Evolutionary conservation across 2,797 vertebrate genomes (phyloP).

Genomic region (Poliocrania exsul): DNA sequence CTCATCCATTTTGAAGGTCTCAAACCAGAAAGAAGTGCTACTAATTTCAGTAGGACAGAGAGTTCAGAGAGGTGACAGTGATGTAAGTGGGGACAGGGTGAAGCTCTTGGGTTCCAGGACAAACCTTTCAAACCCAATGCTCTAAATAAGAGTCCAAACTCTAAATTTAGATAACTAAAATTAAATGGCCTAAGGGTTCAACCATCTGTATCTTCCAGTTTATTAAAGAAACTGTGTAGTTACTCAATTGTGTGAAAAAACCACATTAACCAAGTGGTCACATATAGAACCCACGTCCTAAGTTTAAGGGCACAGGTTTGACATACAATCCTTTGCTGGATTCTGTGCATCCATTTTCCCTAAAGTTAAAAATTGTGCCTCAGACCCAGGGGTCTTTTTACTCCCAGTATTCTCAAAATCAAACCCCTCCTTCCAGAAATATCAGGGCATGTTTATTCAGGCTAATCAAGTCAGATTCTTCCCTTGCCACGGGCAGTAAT

Average conservation of each 20-base stretch:
- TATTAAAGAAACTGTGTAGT: neutral
- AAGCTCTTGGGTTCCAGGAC: slow-evolving; percentile 2
- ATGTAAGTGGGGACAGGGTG: neutral
- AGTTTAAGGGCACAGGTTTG: neutral
- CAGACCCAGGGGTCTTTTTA: neutral
- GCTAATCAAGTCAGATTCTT: neutral
- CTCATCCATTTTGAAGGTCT: neutral
- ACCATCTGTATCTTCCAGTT: neutral
- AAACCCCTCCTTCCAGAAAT: neutral
- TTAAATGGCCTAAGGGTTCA: slow-evolving; percentile 21
- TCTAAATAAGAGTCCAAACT: neutral
- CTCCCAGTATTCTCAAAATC: neutral
- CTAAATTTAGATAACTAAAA: slow-evolving; percentile 52
- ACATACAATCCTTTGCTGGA: neutral
- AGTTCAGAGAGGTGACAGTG: neutral
- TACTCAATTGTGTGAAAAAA: neutral
- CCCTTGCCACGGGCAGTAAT: neutral
- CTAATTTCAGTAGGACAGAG: neutral
- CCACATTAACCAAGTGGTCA: neutral
- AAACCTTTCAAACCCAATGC: neutral
- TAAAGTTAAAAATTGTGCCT: neutral
- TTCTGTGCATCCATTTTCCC: neutral
- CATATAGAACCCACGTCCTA: neutral
- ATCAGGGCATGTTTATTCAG: neutral
- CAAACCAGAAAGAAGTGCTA: neutral